These are phyloP conservation scores for Anoplolepis gracilipes DNA, from an alignment of 1,140 invertebrate species.

Conservation along the genomic window DNA sequence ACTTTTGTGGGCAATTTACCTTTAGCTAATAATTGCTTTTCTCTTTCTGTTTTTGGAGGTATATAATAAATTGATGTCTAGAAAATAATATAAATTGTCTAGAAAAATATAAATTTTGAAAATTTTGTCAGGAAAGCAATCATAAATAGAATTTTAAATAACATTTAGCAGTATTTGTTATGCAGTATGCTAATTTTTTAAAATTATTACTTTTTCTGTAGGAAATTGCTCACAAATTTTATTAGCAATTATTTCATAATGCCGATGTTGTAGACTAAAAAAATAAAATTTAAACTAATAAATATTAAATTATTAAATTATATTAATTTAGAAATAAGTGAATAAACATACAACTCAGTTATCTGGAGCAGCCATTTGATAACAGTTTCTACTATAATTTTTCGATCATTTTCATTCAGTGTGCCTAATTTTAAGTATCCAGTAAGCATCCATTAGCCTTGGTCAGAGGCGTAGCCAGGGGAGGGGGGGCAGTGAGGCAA, in stretches of 20 bases:
- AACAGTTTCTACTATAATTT: constrained; percentile 1
- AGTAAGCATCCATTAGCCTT: no score
- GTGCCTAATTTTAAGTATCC: no score
- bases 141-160: no score
- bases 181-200: background rate
- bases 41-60: constrained; percentile 13
- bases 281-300: constrained; percentile 3
- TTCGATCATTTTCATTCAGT: no score
- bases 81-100: background rate
- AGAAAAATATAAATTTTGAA: background rate
- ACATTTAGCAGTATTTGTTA: no score
- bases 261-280: background rate
- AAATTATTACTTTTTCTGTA: constrained; percentile 10
- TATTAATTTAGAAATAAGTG: background rate
- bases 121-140: no score
- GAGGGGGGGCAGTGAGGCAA: no score
- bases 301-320: background rate
- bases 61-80: constrained; percentile 14
- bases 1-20: background rate
- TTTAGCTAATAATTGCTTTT: background rate
- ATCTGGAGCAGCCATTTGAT: constrained; percentile 10
- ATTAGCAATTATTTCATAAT: constrained; percentile 4
- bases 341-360: constrained; percentile 24
- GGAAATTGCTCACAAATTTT: constrained; percentile 15
- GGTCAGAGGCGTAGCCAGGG: no score